Evolutionary conservation across 2,113 vertebrate species (phyloP).

Genomic region (Anolis carolinensis): DNA sequence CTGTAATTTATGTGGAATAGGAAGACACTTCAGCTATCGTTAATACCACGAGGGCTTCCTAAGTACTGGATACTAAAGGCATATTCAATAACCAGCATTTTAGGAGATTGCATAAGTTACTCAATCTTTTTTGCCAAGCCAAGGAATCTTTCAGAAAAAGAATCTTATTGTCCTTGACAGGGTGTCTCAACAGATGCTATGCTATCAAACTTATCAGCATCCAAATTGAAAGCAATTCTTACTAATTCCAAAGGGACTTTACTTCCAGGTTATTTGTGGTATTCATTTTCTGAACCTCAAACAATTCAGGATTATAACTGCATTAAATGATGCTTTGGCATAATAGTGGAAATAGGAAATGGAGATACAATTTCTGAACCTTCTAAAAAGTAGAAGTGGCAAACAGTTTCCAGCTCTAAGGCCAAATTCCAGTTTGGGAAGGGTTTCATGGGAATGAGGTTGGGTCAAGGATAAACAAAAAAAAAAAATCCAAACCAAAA

Average conservation of each 20-base stretch:
- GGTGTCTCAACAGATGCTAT: neutral
- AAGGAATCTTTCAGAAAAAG: constrained; percentile 2
- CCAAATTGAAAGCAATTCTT: neutral
- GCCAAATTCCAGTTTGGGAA: neutral
- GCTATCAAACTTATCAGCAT: neutral
- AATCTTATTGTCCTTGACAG: neutral
- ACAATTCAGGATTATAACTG: neutral
- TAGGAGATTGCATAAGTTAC: constrained; percentile 6
- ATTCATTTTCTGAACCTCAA: neutral
- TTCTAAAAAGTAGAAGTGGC: neutral
- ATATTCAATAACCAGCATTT: constrained; percentile 45
- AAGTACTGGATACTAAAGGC: constrained; percentile 6
- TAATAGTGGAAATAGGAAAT: neutral
- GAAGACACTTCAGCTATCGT: neutral
- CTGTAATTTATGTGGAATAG: constrained; percentile 58
- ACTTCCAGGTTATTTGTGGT: neutral
- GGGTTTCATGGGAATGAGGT: neutral
- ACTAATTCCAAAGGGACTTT: neutral
- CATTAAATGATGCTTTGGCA: neutral
- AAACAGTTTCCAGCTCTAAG: neutral
- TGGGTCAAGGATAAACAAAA: neutral
- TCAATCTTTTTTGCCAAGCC: neutral
- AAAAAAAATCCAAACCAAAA: neutral
- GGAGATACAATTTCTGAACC: neutral
- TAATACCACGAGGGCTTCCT: neutral